Percentiles rank a stretch among this genome's conserved stretches.
Evolutionary conservation across 2,888 invertebrate genomes (phyloP).

Genomic region (Schrankia costaestrigalis): DNA sequence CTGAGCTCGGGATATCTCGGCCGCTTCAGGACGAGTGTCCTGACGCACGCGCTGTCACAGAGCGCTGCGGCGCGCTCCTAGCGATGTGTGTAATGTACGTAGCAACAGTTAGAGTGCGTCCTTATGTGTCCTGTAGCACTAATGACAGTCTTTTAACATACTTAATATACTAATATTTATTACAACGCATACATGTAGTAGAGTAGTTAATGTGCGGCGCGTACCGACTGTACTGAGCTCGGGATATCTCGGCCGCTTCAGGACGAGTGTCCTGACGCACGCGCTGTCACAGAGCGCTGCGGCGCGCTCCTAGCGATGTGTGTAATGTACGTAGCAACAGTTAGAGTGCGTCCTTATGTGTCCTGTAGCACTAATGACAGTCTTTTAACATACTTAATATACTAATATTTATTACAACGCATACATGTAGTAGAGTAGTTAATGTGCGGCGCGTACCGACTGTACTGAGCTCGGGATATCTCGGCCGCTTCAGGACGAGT

Average conservation of each 20-base stretch:
- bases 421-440: too few relatives aligned
- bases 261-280: conserved; percentile 11
- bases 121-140: too few relatives aligned
- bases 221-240: conserved; percentile 8
- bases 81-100: background rate
- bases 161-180: conserved; percentile 5
- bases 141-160: too few relatives aligned
- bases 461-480: conserved; percentile 10
- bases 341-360: conserved; percentile 3
- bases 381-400: conserved; percentile 9
- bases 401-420: conserved; percentile 2
- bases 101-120: conserved; percentile 1
- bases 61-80: conserved; percentile 6
- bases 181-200: too few relatives aligned
- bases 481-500: conserved; percentile 10
- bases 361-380: too few relatives aligned
- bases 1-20: conserved; percentile 11
- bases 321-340: background rate
- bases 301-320: conserved; percentile 3
- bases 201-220: background rate
- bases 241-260: conserved; percentile 10
- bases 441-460: conserved; percentile 4
- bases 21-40: conserved; percentile 8
- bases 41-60: conserved; percentile 13
- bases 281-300: conserved; percentile 10